Conservation (phyloP, 2,797 vertebrate species). For the Mus caroli region DNA sequence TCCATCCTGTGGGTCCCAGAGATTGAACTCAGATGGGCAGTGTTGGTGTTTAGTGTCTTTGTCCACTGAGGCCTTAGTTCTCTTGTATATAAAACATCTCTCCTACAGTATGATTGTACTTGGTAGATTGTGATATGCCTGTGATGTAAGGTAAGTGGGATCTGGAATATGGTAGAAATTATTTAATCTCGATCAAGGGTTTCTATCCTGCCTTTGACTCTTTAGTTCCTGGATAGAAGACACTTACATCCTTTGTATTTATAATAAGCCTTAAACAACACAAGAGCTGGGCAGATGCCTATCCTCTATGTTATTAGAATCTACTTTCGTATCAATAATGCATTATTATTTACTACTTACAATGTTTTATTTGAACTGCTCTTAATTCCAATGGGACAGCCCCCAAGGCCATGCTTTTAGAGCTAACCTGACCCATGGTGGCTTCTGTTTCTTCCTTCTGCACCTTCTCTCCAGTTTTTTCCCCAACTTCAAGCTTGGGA, state of each 20-base stretch:
- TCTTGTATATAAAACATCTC: conserved; percentile 38
- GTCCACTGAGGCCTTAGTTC: neutral
- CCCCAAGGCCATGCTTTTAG: neutral
- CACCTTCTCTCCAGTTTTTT: neutral
- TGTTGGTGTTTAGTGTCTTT: neutral
- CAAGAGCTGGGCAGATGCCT: neutral
- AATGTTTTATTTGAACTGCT: neutral
- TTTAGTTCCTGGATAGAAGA: neutral
- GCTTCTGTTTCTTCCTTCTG: neutral
- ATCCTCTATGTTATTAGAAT: neutral
- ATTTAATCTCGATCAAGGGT: neutral
- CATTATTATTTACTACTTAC: neutral
- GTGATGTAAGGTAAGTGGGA: neutral
- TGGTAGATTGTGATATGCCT: neutral
- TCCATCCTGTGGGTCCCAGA: neutral
- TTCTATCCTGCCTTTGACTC: neutral
- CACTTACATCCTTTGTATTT: neutral
- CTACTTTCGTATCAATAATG: neutral
- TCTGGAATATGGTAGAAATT: neutral
- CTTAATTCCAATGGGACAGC: neutral
- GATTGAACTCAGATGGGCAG: neutral
- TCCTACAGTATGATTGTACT: conserved; percentile 14
- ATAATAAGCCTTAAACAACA: neutral
- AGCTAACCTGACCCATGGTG: neutral
- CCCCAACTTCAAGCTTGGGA: neutral